Conservation (phyloP, 2,797 vertebrate genomes). For the Notamacropus eugenii region DNA sequence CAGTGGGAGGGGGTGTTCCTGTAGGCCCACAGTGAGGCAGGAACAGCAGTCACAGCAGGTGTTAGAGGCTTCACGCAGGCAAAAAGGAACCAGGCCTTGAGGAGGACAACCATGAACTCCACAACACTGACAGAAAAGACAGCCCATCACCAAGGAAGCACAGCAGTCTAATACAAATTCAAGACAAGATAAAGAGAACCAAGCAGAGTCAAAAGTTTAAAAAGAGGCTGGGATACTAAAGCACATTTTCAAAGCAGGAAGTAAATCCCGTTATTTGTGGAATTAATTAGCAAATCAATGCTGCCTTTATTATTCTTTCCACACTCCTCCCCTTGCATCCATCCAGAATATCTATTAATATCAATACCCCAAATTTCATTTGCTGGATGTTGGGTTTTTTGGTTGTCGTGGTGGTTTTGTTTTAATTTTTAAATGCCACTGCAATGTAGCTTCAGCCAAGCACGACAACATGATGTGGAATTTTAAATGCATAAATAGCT, state of each 20-base stretch:
- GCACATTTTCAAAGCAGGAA: accelerated
- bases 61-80: constrained; percentile 74
- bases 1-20: constrained; percentile 75
- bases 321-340: background rate
- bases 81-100: constrained; percentile 72
- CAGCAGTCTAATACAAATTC: constrained; percentile 68
- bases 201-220: constrained; percentile 54
- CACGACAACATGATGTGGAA: constrained; percentile 29
- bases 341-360: background rate
- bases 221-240: constrained; percentile 58
- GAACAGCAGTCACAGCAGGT: constrained; percentile 84
- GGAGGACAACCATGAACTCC: constrained; percentile 74
- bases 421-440: constrained; percentile 42
- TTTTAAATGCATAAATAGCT: constrained; percentile 57
- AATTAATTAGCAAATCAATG: constrained; percentile 64
- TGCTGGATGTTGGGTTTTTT: background rate
- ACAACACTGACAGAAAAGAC: constrained; percentile 74
- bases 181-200: constrained; percentile 50
- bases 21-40: constrained; percentile 80
- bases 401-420: background rate
- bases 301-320: constrained; percentile 55
- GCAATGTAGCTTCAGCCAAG: constrained; percentile 38
- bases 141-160: constrained; percentile 83
- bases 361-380: background rate
- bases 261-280: constrained; percentile 63